Evolutionary conservation across 2,888 invertebrate genomes (phyloP).

Genomic region (Caenorhabditis becei): DNA sequence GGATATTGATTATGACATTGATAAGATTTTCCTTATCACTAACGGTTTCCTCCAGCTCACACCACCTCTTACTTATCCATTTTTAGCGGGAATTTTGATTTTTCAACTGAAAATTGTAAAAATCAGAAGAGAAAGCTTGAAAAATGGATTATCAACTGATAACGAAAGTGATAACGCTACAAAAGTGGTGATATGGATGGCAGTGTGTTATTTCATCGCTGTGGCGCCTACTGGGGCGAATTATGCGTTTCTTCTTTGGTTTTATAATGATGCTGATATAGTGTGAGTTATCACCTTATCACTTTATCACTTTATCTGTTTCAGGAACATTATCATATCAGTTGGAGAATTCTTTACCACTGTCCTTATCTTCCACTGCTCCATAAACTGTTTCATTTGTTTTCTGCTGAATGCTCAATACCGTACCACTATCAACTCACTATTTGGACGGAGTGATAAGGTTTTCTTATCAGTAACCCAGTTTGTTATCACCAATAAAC

Average conservation of each 20-base stretch:
- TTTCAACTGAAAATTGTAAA: not conserved
- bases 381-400: no score
- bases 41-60: not conserved
- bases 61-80: not conserved
- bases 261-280: not conserved
- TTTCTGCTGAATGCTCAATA: no score
- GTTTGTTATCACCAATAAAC: no score
- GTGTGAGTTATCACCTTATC: not conserved
- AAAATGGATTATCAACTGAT: not conserved
- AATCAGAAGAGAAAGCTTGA: not conserved
- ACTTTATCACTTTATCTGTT: no score
- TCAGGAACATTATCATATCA: no score
- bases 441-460: no score
- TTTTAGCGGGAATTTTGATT: not conserved
- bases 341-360: no score
- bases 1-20: not conserved
- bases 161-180: not conserved
- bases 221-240: not conserved
- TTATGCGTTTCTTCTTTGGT: not conserved
- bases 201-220: not conserved
- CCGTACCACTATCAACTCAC: no score
- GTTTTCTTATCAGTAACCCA: no score
- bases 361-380: no score
- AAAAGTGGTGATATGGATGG: conserved; percentile 1
- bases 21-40: not conserved